A percentile compares a stretch with the other conserved stretches of the same genome.
phyloP scores from a whole-genome alignment of 2,113 vertebrate genomes.

The Plecturocebus donacophilus region DNA sequence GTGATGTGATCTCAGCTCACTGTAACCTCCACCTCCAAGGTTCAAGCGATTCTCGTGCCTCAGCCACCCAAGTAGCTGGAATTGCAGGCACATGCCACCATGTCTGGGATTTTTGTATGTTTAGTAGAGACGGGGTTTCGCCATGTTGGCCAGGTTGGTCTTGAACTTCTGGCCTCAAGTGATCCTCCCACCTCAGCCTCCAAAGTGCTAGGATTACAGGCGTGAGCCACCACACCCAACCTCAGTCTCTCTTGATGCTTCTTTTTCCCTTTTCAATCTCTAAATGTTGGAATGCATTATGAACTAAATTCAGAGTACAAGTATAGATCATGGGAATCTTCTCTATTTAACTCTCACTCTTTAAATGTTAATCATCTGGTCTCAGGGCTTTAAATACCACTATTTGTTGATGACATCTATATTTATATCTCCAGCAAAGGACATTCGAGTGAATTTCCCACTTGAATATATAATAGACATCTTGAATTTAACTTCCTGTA shows the following conservation, averaged over 20 bases:
- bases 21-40: too few relatives aligned
- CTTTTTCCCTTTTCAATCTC: neutral
- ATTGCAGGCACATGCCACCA: too few relatives aligned
- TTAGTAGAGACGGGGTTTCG: too few relatives aligned
- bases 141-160: too few relatives aligned
- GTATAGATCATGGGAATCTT: neutral
- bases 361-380: neutral
- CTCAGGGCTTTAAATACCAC: constrained; percentile 41
- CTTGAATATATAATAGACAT: neutral
- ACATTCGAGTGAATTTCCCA: neutral
- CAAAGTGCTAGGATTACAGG: too few relatives aligned
- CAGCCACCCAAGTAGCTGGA: too few relatives aligned
- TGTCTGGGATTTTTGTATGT: too few relatives aligned
- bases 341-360: neutral
- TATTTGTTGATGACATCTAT: constrained; percentile 12
- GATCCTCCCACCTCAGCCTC: too few relatives aligned
- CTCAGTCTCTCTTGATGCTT: neutral
- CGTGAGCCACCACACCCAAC: neutral
- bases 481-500: constrained; percentile 34
- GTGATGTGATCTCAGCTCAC: too few relatives aligned
- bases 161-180: too few relatives aligned
- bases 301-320: neutral
- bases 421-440: constrained; percentile 11
- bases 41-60: too few relatives aligned
- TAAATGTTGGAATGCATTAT: neutral